Percentiles rank a stretch among this genome's conserved stretches.
These are phyloP conservation scores for Harpagifer antarcticus DNA, from an alignment of 2,797 vertebrate species.

Conservation along the genomic window DNA sequence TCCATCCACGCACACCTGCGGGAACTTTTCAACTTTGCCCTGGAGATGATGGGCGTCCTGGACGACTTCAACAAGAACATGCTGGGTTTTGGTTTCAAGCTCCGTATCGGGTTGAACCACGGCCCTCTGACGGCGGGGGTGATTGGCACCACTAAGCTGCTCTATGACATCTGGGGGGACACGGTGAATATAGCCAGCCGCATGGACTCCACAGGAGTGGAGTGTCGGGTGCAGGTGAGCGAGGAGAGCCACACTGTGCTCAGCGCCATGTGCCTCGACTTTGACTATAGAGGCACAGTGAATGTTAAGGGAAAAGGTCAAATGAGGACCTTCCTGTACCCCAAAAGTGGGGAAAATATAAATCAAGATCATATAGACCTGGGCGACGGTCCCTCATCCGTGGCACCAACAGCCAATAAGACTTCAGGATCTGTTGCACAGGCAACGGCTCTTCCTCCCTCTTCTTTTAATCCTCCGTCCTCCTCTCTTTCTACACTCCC, in stretches of 20 bases:
- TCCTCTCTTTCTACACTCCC: constrained; percentile 41
- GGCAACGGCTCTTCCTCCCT: constrained; percentile 42
- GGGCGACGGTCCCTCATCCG: constrained; percentile 77
- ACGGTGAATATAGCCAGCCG: constrained; percentile 99
- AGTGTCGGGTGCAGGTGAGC: constrained; percentile 98
- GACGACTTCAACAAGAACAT: constrained; percentile 99
- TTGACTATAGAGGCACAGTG: constrained; percentile 98
- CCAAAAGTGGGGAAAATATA: constrained; percentile 90
- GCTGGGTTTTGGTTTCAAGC: constrained; percentile 98
- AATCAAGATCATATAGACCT: constrained; percentile 81
- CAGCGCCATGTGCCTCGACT: constrained; percentile 93
- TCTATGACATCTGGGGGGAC: constrained; percentile 99
- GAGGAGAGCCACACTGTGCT: constrained; percentile 95
- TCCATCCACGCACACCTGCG: constrained; percentile 91
- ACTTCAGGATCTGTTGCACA: constrained; percentile 49
- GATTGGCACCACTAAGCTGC: constrained; percentile 97
- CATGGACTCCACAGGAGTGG: constrained; percentile 98
- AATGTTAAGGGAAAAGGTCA: constrained; percentile 99
- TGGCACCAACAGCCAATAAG: constrained; percentile 66
- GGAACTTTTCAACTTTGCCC: constrained; percentile 95
- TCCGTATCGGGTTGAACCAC: constrained; percentile 97
- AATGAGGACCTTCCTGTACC: constrained; percentile 99
- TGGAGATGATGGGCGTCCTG: constrained; percentile 98
- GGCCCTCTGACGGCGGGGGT: constrained; percentile 96
- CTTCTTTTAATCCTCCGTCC: constrained; percentile 32